A percentile compares a stretch with the other conserved stretches of the same genome.
phyloP scores from a whole-genome alignment of 1,140 invertebrate species.

The Drosophila funebris region DNA sequence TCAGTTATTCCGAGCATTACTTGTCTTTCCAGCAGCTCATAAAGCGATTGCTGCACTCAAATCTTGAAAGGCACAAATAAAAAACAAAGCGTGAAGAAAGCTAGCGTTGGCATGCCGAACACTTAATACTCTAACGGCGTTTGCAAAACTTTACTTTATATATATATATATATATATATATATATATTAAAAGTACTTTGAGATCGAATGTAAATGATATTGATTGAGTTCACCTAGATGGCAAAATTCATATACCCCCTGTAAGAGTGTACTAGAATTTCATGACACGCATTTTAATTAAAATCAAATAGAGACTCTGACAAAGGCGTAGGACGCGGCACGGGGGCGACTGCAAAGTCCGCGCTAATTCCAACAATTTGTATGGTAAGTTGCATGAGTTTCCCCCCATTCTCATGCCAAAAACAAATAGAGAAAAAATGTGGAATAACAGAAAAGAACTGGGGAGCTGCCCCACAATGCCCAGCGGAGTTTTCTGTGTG shows the following conservation, averaged over 20 bases:
- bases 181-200: no score
- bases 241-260: neutral
- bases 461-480: slow-evolving; percentile 16
- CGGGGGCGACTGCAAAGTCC: slow-evolving; percentile 21
- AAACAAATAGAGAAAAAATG: neutral
- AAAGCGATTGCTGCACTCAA: slow-evolving; percentile 60
- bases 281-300: slow-evolving; percentile 82
- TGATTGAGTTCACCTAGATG: no score
- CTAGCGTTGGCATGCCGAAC: neutral
- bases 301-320: slow-evolving; percentile 69
- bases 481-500: slow-evolving; percentile 5
- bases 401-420: slow-evolving; percentile 13
- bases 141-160: no score
- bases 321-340: slow-evolving; percentile 5
- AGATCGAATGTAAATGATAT: no score
- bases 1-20: slow-evolving; percentile 58
- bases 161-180: no score
- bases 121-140: neutral
- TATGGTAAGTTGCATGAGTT: slow-evolving; percentile 44
- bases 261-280: slow-evolving; percentile 28
- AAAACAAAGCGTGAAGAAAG: slow-evolving; percentile 18
- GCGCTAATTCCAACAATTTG: slow-evolving; percentile 55
- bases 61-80: slow-evolving; percentile 51
- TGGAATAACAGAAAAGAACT: neutral
- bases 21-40: slow-evolving; percentile 40